Evolutionary conservation across 2,113 vertebrate species (phyloP), one percentile per base, ranked within the genome.

Genomic region (Entelurus aequoreus): DNA sequence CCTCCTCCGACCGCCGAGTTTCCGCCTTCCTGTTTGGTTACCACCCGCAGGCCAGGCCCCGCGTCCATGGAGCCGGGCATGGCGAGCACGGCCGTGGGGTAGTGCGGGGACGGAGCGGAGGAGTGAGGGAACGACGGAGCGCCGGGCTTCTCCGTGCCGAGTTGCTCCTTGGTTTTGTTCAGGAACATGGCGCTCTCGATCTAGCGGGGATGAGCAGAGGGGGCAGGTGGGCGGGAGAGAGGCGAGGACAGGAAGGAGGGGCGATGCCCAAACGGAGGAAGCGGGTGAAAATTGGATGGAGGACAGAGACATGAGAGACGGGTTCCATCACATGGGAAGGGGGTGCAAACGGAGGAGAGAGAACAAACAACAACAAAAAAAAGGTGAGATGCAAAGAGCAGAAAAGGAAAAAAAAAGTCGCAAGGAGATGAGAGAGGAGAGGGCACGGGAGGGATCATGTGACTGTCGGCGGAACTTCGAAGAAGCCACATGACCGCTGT

Each of bases 121-220:
- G 84, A 60, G 68, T 85, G 80, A 61, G 81, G 53, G 65, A 84
- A 85, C 47, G 83, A 67, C 16, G 79, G 56, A 0, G 12, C 78
- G 44, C 56, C 78, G 80, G 60, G 84, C 90, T 98, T 98, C 72
- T 98, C 96, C 14, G 88, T 92, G 75, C 94, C 78, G 5, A 97
- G 90, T 72, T 98, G 96, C 78, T 98, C 96, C 88, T 98, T 98
- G 77, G 95, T 92, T 88, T 98, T 98, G 89, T 96, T 98, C 85
- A 98, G 93, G 88, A 98, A 98, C 95, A 98, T 98, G 69, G 94
- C 94, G 90, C 95, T 98, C 80, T 98, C 96, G 48, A 98, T 95
- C 96, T 98, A 77, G 46, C 71, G 0, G 21, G 36, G 56, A 56
- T 5, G 36, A 65, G 72, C 15, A 42, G 57, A 74, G 44, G 61